phyloP scores from a whole-genome alignment of 2,888 invertebrate species.

The Drosophila nigricruria region DNA sequence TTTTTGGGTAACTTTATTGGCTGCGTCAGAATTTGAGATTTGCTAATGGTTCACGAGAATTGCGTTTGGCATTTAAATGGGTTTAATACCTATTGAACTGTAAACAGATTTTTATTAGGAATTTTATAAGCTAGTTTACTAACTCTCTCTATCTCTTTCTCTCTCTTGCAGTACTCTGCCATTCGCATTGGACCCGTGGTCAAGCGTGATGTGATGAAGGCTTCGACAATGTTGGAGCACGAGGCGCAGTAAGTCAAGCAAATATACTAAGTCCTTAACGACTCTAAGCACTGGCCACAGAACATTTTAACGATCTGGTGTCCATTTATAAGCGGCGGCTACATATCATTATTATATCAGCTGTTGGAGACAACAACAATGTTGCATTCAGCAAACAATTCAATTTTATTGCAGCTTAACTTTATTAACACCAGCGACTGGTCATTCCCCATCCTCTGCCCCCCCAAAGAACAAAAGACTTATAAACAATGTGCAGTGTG shows the following conservation, averaged over 20 bases:
- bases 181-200: slow-evolving; percentile 99
- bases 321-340: slow-evolving; percentile 24
- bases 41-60: slow-evolving; percentile 37
- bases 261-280: slow-evolving; percentile 15
- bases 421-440: slow-evolving; percentile 67
- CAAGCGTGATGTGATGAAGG: slow-evolving; percentile 99
- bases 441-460: neutral
- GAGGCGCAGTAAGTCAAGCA: slow-evolving; percentile 92
- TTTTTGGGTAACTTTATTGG: slow-evolving; percentile 29
- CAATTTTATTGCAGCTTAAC: slow-evolving; percentile 81
- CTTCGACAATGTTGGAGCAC: slow-evolving; percentile 99
- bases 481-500: slow-evolving; percentile 32
- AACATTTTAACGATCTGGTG: slow-evolving; percentile 16
- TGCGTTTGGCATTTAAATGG: slow-evolving; percentile 54
- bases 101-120: neutral
- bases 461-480: slow-evolving; percentile 51
- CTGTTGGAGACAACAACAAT: slow-evolving; percentile 57
- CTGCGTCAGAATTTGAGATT: slow-evolving; percentile 46
- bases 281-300: slow-evolving; percentile 25
- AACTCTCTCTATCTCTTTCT: slow-evolving; percentile 10
- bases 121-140: neutral
- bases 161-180: slow-evolving; percentile 93
- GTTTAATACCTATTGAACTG: neutral
- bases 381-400: slow-evolving; percentile 65
- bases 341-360: slow-evolving; percentile 42